Conservation (phyloP, 2,888 invertebrate genomes). For the Troides oblongomaculatus region DNA sequence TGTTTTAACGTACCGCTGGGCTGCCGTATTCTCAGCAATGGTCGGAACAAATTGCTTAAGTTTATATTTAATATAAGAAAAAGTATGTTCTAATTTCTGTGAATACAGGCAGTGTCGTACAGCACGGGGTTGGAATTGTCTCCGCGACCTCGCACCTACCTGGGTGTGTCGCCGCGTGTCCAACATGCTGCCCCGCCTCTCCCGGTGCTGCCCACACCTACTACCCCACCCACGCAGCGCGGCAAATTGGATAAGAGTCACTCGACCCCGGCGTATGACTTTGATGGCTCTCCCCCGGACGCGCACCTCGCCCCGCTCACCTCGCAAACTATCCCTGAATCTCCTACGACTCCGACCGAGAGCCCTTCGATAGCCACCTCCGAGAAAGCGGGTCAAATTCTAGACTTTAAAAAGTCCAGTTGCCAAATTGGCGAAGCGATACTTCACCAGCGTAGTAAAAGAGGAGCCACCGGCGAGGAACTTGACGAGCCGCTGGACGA, state of each 20-base stretch:
- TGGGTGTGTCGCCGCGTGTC: constrained; percentile 64
- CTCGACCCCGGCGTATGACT: constrained; percentile 90
- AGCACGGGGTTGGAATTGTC: constrained; percentile 86
- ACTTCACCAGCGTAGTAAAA: constrained; percentile 45
- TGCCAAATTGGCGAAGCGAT: constrained; percentile 64
- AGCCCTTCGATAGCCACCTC: constrained; percentile 77
- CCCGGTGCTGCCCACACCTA: constrained; percentile 5
- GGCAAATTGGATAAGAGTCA: constrained; percentile 87
- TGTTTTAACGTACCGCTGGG: too few species aligned
- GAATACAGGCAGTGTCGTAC: constrained; percentile 83
- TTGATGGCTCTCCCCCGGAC: constrained; percentile 53
- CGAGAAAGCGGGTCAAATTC: constrained; percentile 64
- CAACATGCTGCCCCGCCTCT: constrained; percentile 12
- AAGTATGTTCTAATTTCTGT: background rate
- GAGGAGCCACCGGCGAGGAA: constrained; percentile 37
- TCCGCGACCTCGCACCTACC: constrained; percentile 84
- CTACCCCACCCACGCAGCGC: constrained; percentile 36
- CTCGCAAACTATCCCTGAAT: constrained; percentile 60
- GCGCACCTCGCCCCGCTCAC: constrained; percentile 40
- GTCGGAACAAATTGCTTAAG: too few species aligned
- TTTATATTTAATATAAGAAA: too few species aligned
- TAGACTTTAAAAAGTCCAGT: constrained; percentile 66
- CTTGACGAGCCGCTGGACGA: background rate
- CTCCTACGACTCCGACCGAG: constrained; percentile 61
- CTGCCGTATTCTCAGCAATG: too few species aligned